A percentile compares a stretch with the other conserved stretches of the same genome.
phyloP scores from a whole-genome alignment of 2,113 vertebrate species.

The Passer domesticus region DNA sequence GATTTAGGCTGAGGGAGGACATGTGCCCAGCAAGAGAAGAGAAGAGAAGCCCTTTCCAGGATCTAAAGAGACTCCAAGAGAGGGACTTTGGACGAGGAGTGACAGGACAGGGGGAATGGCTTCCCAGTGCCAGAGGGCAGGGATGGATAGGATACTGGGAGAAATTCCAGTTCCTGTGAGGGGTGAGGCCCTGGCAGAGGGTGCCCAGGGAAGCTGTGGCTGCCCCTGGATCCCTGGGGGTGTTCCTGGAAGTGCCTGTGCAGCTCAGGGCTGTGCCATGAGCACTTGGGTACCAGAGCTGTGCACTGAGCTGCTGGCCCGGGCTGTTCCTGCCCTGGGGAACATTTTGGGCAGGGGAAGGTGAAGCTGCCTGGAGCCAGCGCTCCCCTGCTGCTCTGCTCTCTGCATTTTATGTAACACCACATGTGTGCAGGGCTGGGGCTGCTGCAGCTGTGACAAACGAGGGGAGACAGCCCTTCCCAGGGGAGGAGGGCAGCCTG shows the following conservation, averaged over 20 bases:
- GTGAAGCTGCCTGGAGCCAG: neutral
- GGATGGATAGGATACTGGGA: rapidly evolving
- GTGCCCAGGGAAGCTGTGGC: neutral
- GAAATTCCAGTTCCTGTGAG: neutral
- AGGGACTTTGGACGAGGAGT: neutral
- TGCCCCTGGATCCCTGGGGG: neutral
- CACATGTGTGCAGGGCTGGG: neutral
- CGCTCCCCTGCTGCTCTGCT: neutral
- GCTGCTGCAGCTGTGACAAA: neutral
- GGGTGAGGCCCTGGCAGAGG: neutral
- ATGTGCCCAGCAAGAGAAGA: neutral
- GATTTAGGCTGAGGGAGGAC: neutral
- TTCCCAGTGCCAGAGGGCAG: neutral
- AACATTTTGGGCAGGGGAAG: rapidly evolving
- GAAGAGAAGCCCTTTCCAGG: neutral
- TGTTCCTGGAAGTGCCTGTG: neutral
- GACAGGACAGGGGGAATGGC: neutral
- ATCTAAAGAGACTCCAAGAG: neutral
- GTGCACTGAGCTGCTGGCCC: rapidly evolving
- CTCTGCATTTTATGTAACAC: neutral
- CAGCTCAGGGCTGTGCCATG: neutral
- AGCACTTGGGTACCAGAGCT: neutral
- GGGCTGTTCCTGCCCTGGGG: rapidly evolving
- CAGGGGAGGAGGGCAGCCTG: neutral
- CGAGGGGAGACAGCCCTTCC: neutral